These are phyloP conservation scores for Scaptomyza reducta DNA, from an alignment of 2,888 invertebrate species.

Conservation along the genomic window DNA sequence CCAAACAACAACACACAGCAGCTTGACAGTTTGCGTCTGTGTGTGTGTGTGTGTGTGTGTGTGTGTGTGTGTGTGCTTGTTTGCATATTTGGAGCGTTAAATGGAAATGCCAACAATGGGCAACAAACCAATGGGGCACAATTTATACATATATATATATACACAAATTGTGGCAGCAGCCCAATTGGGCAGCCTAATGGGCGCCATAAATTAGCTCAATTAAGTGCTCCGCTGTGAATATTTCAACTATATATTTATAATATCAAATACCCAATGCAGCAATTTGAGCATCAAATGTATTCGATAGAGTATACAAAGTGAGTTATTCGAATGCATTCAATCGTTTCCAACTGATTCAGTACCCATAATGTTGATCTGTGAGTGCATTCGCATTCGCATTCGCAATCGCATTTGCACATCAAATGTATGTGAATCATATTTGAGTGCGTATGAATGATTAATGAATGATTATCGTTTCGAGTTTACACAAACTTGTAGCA, in stretches of 20 bases:
- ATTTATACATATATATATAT: not conserved
- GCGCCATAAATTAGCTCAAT: conserved; percentile 48
- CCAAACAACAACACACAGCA: conserved; percentile 17
- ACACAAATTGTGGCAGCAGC: not conserved
- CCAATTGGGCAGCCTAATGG: conserved; percentile 48
- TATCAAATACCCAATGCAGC: not conserved
- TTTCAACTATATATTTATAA: conserved; percentile 4
- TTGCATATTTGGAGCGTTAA: conserved; percentile 26
- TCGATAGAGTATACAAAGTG: too few relatives aligned
- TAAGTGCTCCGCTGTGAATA: conserved; percentile 34
- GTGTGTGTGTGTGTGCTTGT: too few relatives aligned
- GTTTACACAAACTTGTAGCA: conserved; percentile 14
- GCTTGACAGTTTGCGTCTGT: too few relatives aligned
- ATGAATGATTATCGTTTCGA: conserved; percentile 61
- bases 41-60: too few relatives aligned
- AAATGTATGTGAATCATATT: conserved; percentile 46
- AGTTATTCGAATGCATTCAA: too few relatives aligned
- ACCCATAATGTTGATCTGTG: too few relatives aligned
- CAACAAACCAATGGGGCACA: conserved; percentile 10
- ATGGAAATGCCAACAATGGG: conserved; percentile 10
- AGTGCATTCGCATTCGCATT: too few relatives aligned
- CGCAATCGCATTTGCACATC: conserved; percentile 27
- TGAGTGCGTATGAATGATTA: conserved; percentile 60
- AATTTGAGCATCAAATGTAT: not conserved
- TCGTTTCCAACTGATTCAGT: too few relatives aligned